phyloP scores from a whole-genome alignment of 1,140 invertebrate genomes.

The Ladona fulva region DNA sequence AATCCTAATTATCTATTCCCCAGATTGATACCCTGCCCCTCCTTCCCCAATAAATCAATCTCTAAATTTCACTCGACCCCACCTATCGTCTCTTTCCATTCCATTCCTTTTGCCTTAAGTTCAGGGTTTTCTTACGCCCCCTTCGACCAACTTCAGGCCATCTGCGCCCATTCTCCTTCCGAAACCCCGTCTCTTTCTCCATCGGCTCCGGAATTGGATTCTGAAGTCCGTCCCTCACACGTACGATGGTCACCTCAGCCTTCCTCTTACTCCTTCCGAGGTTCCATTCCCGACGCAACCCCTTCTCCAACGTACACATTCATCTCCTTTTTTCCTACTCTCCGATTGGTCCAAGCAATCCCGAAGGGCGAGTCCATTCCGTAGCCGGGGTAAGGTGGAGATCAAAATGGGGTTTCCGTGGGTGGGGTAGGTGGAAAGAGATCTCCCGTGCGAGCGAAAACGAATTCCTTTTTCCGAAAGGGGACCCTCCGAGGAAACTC shows the following conservation, averaged over 20 bases:
- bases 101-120: too few species aligned
- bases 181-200: neutral
- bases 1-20: too few species aligned
- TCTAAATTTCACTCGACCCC: too few species aligned
- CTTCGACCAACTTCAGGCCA: neutral
- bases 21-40: too few species aligned
- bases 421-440: neutral
- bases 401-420: neutral
- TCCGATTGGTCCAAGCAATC: neutral
- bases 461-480: neutral
- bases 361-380: neutral
- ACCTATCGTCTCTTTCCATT: too few species aligned
- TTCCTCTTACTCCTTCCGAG: too few species aligned
- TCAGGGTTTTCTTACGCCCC: too few species aligned
- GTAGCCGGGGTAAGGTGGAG: neutral
- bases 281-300: neutral
- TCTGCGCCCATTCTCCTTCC: neutral
- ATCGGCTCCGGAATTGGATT: neutral
- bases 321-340: neutral
- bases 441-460: neutral
- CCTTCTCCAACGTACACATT: neutral
- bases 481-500: neutral
- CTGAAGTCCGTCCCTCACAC: neutral
- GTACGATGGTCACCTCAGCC: neutral
- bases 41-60: too few species aligned